phyloP scores from a whole-genome alignment of 2,888 invertebrate genomes.

The Entomobrya proxima region DNA sequence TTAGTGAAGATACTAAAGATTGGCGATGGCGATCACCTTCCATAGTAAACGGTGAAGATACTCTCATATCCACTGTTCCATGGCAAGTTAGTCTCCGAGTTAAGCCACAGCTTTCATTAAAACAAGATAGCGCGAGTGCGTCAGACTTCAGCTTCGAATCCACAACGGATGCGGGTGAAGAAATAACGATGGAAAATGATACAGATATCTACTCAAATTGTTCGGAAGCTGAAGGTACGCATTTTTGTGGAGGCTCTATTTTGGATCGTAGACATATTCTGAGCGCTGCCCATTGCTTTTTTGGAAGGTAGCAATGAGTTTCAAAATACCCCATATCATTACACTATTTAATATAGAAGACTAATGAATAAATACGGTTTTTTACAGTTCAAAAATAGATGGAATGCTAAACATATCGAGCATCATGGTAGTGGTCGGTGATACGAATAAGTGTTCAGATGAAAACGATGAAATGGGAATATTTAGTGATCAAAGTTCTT shows the following conservation, averaged over 20 bases:
- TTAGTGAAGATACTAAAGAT: not conserved
- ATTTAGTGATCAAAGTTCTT: constrained; percentile 25
- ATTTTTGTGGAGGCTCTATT: constrained; percentile 73
- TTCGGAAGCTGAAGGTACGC: constrained; percentile 69
- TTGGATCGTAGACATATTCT: constrained; percentile 64
- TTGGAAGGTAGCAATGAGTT: constrained; percentile 60
- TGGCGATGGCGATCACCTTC: constrained; percentile 51
- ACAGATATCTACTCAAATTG: constrained; percentile 53
- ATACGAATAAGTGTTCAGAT: constrained; percentile 71
- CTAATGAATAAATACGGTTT: not conserved
- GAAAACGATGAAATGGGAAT: constrained; percentile 47
- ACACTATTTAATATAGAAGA: not conserved
- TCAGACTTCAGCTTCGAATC: not conserved
- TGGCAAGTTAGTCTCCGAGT: constrained; percentile 73
- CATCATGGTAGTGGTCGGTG: constrained; percentile 71
- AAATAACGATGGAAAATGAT: constrained; percentile 33
- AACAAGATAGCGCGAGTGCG: not conserved
- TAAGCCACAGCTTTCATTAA: constrained; percentile 20
- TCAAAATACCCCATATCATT: not conserved
- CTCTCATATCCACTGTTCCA: constrained; percentile 67
- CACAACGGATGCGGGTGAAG: constrained; percentile 26
- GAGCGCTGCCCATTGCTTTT: constrained; percentile 72
- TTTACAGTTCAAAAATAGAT: constrained; percentile 66
- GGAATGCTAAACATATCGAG: constrained; percentile 65
- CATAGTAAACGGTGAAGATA: constrained; percentile 73